Evolutionary conservation across 2,797 vertebrate genomes (phyloP).

Genomic region (Macroramphosus scolopax): DNA sequence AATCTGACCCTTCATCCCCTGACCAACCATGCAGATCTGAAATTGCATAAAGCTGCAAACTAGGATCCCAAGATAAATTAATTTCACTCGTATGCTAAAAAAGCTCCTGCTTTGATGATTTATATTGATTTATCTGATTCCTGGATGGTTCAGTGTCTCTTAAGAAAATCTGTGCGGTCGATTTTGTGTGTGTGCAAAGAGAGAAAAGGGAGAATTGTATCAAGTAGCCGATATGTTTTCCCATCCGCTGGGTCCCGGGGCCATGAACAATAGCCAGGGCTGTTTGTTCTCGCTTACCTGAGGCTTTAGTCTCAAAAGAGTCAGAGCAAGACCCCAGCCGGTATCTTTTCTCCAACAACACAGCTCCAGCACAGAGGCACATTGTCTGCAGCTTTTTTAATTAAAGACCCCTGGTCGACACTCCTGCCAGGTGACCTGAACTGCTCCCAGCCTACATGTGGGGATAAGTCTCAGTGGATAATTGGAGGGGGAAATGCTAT

Average conservation of each 20-base stretch:
- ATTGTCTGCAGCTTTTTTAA: conserved; percentile 79
- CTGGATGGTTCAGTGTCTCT: background rate
- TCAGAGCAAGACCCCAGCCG: conserved; percentile 55
- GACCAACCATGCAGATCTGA: conserved; percentile 16
- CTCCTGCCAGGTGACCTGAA: conserved; percentile 73
- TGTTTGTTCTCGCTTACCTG: conserved; percentile 67
- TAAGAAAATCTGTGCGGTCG: conserved; percentile 7
- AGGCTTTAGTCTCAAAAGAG: conserved; percentile 68
- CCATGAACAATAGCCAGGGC: conserved; percentile 67
- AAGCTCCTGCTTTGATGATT: conserved; percentile 8
- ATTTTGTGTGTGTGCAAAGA: conserved; percentile 9
- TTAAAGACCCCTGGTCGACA: conserved; percentile 74
- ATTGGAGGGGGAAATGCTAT: conserved; percentile 76
- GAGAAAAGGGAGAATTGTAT: conserved; percentile 49
- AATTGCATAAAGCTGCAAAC: conserved; percentile 12
- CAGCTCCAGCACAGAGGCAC: conserved; percentile 74
- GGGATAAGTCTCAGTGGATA: conserved; percentile 68
- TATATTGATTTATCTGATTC: conserved; percentile 11
- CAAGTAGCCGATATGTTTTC: conserved; percentile 54
- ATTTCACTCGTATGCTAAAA: conserved; percentile 12
- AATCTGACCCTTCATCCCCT: conserved; percentile 24
- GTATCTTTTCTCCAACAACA: conserved; percentile 71
- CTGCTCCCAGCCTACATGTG: conserved; percentile 64
- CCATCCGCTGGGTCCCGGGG: conserved; percentile 47
- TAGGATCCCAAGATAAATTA: conserved; percentile 3